Evolutionary conservation across 2,113 vertebrate species (phyloP), one percentile per base, ranked within the genome.

Genomic region (Argyrosomus japonicus): DNA sequence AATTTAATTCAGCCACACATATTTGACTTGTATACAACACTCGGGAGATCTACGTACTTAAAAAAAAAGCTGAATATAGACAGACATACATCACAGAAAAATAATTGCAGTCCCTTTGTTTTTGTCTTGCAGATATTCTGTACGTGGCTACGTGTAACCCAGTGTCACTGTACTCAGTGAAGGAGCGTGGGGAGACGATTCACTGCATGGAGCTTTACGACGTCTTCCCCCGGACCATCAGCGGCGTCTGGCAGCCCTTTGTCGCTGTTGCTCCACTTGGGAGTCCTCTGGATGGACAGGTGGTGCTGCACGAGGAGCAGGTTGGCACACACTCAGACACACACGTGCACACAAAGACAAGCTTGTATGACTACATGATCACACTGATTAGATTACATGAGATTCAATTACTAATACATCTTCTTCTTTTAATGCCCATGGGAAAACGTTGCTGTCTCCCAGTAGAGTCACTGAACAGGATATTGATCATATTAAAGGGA

Each of bases 301-400:
- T 99, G 91, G 93, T 99, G 89, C 94, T 99, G 57, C 98, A 99
- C 14, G 98, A 99, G 89, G 96, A 98, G 60, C 96, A 99, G 98
- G 98, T 99, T 91, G 47, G 83, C 36, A 54, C 25, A 58, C 29
- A 27, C n/a, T 67, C 61, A 50, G 4, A 27, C 58, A 9, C 12
- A 43, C 23, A 53, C 43, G 43, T 8, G 13, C 17, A 58, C 60
- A 54, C 54, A 56, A 18, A 56, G 7, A 67, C n/a, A 58, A n/a
- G 18, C 48, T 51, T 36, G 12, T 53, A 5, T 21, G 12, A 27
- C 19, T 36, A 4, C 17, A 18, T 3, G 3, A 40, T 56, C 7
- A 45, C 21, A 60, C 56, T 50, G 17, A 21, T 50, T 10, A 43
- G 36, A 45, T 58, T 54, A n/a, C 6, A 23, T 62, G 25, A 50